These are phyloP conservation scores for Platyrinchus mystaceus DNA, from an alignment of 2,797 vertebrate species.

Conservation along the genomic window DNA sequence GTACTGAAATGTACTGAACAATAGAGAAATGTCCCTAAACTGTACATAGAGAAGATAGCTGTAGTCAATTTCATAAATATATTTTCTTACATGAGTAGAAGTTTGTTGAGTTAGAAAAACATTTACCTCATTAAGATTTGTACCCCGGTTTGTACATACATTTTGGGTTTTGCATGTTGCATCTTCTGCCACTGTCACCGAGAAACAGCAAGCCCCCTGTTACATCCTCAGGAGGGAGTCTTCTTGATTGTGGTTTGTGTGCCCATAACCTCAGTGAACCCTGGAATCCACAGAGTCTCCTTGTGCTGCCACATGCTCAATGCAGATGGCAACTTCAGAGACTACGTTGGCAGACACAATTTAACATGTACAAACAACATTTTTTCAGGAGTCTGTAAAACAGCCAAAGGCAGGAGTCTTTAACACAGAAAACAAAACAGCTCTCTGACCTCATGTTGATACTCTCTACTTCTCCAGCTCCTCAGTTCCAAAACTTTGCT, in stretches of 20 bases:
- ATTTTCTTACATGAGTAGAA: not conserved
- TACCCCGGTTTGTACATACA: not conserved
- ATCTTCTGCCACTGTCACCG: not conserved
- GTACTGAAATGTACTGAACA: too few species aligned
- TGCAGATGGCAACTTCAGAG: conserved; percentile 27
- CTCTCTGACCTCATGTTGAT: not conserved
- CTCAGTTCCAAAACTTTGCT: not conserved
- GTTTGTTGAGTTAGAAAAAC: not conserved
- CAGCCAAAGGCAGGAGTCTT: conserved; percentile 30
- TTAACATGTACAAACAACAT: not conserved
- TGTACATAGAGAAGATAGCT: not conserved
- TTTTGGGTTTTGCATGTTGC: not conserved
- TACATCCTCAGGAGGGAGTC: not conserved
- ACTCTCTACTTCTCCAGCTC: not conserved
- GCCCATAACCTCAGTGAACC: conserved; percentile 4
- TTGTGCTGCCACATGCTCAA: conserved; percentile 27
- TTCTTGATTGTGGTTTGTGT: not conserved
- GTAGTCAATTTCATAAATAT: not conserved
- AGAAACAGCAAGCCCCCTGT: not conserved
- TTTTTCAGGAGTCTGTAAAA: not conserved
- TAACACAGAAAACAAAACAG: not conserved
- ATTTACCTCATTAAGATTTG: not conserved
- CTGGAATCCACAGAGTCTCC: not conserved
- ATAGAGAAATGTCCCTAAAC: not conserved
- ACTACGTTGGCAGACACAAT: not conserved